These are phyloP conservation scores for Bubo blakistoni DNA, from an alignment of 2,113 vertebrate species.

Conservation along the genomic window DNA sequence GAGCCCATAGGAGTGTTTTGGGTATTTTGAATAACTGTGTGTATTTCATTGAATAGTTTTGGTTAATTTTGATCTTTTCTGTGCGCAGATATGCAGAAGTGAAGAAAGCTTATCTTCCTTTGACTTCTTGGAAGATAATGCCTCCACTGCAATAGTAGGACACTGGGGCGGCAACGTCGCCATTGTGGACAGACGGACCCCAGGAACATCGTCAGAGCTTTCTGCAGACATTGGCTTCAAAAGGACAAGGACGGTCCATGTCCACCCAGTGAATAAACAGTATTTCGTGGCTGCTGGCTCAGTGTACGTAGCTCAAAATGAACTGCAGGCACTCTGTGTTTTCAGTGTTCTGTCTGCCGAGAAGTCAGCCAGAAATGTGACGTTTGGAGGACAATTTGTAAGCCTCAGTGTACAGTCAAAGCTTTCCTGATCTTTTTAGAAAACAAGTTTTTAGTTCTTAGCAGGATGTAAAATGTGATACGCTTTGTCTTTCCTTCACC, in stretches of 20 bases:
- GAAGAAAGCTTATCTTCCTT: conserved; percentile 76
- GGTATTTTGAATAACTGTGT: fast-evolving
- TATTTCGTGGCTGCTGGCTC: conserved; percentile 82
- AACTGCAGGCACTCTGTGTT: fast-evolving
- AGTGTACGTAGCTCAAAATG: conserved; percentile 51
- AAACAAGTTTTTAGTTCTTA: background rate
- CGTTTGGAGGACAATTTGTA: background rate
- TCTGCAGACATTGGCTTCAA: conserved; percentile 61
- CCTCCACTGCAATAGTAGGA: conserved; percentile 74
- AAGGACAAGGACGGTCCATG: conserved; percentile 75
- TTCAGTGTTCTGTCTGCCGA: fast-evolving
- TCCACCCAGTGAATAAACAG: conserved; percentile 83
- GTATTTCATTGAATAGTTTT: fast-evolving
- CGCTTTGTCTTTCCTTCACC: background rate
- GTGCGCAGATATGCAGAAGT: conserved; percentile 75
- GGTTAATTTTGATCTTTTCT: background rate
- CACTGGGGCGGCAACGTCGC: conserved; percentile 72
- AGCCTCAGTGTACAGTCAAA: fast-evolving
- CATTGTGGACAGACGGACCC: conserved; percentile 82
- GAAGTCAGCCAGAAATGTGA: background rate
- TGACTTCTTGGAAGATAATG: conserved; percentile 80
- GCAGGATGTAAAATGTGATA: background rate
- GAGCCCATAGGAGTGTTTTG: background rate
- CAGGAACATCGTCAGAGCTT: conserved; percentile 71
- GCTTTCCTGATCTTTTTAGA: background rate